Evolutionary conservation across 2,797 vertebrate species (phyloP).

Genomic region (Loriculus beryllinus): DNA sequence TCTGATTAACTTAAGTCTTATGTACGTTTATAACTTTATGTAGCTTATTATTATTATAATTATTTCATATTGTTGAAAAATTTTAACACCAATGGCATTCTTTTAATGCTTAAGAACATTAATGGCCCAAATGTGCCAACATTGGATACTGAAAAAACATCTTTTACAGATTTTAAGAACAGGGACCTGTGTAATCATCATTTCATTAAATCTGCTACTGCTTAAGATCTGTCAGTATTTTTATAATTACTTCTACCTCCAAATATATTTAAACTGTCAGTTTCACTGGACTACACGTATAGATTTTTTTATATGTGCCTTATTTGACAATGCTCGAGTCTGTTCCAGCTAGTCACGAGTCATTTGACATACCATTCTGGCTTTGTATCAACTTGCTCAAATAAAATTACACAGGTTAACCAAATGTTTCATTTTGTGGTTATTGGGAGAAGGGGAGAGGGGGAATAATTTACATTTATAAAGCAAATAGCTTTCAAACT

Average conservation of each 20-base stretch:
- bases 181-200: conserved; percentile 72
- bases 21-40: conserved; percentile 76
- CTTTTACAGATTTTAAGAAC: conserved; percentile 73
- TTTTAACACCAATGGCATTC: conserved; percentile 65
- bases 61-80: conserved; percentile 67
- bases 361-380: conserved; percentile 63
- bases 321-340: conserved; percentile 75
- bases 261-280: conserved; percentile 72
- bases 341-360: conserved; percentile 63
- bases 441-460: background rate
- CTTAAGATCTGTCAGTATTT: conserved; percentile 82
- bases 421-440: background rate
- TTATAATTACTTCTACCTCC: conserved; percentile 85
- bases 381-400: conserved; percentile 68
- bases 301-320: conserved; percentile 81
- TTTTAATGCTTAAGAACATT: conserved; percentile 54
- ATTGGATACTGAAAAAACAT: conserved; percentile 61
- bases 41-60: conserved; percentile 69
- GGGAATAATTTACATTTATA: background rate
- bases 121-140: conserved; percentile 54
- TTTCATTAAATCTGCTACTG: conserved; percentile 75
- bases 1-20: conserved; percentile 63
- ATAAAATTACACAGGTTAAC: conserved; percentile 59
- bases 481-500: background rate
- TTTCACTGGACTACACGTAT: conserved; percentile 77